Conservation (phyloP, 1,140 invertebrate genomes). For the Notospermus geniculatus region DNA sequence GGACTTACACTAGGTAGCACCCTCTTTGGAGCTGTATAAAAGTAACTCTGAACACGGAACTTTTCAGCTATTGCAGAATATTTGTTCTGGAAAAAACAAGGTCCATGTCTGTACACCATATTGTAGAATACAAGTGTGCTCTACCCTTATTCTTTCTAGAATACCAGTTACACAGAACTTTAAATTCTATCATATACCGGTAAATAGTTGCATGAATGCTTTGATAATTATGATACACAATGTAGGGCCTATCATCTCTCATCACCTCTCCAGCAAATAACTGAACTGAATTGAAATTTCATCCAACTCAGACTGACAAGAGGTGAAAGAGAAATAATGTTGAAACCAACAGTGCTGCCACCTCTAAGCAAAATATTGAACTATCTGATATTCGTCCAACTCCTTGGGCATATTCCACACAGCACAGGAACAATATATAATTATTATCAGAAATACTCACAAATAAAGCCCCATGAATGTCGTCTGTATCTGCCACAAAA, state of each 20-base stretch:
- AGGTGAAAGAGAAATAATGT: background rate
- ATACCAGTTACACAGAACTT: too few species aligned
- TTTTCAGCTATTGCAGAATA: slow-evolving; percentile 65
- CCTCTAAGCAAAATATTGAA: background rate
- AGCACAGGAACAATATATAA: background rate
- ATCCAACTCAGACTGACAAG: background rate
- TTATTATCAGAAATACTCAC: slow-evolving; percentile 56
- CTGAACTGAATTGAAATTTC: background rate
- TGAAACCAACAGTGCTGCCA: background rate
- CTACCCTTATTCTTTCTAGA: too few species aligned
- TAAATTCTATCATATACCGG: too few species aligned
- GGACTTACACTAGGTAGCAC: slow-evolving; percentile 39
- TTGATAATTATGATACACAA: too few species aligned
- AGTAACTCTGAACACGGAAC: slow-evolving; percentile 72
- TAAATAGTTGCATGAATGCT: too few species aligned
- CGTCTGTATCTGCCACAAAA: slow-evolving; percentile 71
- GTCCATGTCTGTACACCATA: background rate
- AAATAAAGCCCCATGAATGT: slow-evolving; percentile 69
- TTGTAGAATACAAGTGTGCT: too few species aligned
- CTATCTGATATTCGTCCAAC: background rate
- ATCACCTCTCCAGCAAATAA: too few species aligned
- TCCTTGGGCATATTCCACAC: background rate
- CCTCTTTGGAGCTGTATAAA: slow-evolving; percentile 62
- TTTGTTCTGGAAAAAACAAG: slow-evolving; percentile 62
- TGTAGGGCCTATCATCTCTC: too few species aligned